Percentiles rank a stretch among this genome's conserved stretches.
Conservation (phyloP, 2,797 vertebrate genomes). For the Pangasius mekongensis region DNA sequence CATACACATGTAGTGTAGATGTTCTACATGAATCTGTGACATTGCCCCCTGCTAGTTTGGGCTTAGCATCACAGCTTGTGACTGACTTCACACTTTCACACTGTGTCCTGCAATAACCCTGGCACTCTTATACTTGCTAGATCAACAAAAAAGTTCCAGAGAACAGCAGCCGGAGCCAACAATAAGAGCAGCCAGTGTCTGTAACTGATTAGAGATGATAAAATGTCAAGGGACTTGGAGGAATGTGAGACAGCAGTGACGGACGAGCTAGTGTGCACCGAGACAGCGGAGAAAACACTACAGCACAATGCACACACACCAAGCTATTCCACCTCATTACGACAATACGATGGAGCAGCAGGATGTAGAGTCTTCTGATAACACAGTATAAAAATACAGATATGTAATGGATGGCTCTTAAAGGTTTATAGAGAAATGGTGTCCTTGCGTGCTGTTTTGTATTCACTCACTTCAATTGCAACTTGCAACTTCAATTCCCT, state of each 20-base stretch:
- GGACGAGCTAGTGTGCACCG: constrained; percentile 31
- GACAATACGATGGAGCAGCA: constrained; percentile 11
- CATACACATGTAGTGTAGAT: background rate
- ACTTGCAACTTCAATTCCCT: too few species aligned
- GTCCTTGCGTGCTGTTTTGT: background rate
- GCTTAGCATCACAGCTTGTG: background rate
- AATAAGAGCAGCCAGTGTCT: constrained; percentile 31
- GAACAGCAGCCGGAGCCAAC: constrained; percentile 21
- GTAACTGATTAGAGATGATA: constrained; percentile 28
- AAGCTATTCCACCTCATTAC: constrained; percentile 9
- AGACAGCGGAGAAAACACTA: background rate
- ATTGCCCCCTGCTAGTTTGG: background rate
- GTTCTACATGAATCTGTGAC: background rate
- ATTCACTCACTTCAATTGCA: background rate
- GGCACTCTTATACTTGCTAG: background rate
- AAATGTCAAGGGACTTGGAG: constrained; percentile 26
- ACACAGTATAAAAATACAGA: background rate
- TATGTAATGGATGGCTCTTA: background rate
- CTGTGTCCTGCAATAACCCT: constrained; percentile 5
- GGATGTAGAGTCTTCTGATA: background rate
- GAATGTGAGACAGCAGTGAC: constrained; percentile 35
- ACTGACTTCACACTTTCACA: constrained; percentile 3
- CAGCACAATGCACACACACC: background rate
- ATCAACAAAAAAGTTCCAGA: constrained; percentile 11
- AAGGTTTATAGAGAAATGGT: background rate